phyloP scores from a whole-genome alignment of 2,888 invertebrate species.

The Rosalia funebris region DNA sequence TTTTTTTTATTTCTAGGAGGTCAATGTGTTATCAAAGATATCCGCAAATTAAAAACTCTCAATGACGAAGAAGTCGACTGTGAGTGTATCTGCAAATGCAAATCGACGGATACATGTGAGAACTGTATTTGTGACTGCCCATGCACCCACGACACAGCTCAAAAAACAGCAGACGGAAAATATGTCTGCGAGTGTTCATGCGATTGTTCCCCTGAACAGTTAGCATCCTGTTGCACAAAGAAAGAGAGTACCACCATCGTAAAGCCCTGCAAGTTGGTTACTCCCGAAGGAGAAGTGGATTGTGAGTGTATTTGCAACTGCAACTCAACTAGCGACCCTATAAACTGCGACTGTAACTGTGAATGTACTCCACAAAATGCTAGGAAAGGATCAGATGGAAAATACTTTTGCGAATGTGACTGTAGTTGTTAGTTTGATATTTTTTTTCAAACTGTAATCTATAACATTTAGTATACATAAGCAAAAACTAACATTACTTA shows the following conservation, averaged over 20 bases:
- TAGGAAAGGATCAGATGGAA: constrained; percentile 11
- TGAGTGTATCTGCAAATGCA: constrained; percentile 17
- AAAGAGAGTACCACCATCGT: neutral
- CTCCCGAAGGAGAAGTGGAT: constrained; percentile 11
- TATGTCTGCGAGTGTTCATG: constrained; percentile 16
- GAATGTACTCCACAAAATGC: constrained; percentile 20
- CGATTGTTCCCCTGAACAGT: neutral
- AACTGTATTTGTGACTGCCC: constrained; percentile 21
- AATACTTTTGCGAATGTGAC: constrained; percentile 17
- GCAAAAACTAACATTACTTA: too few relatives aligned
- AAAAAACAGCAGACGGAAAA: constrained; percentile 13
- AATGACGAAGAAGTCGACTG: constrained; percentile 17
- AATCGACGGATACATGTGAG: neutral
- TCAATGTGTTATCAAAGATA: neutral
- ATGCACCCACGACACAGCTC: constrained; percentile 18
- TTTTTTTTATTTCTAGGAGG: neutral
- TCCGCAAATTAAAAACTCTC: neutral
- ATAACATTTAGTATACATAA: too few relatives aligned
- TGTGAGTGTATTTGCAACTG: constrained; percentile 20
- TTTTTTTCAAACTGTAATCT: too few relatives aligned
- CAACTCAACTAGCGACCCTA: neutral
- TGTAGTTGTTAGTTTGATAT: constrained; percentile 14
- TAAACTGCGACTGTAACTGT: constrained; percentile 19
- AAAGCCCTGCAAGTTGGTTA: constrained; percentile 4
- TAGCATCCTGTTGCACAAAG: neutral